These are phyloP conservation scores for Scleropages formosus DNA, from an alignment of 2,797 vertebrate genomes.

Conservation along the genomic window DNA sequence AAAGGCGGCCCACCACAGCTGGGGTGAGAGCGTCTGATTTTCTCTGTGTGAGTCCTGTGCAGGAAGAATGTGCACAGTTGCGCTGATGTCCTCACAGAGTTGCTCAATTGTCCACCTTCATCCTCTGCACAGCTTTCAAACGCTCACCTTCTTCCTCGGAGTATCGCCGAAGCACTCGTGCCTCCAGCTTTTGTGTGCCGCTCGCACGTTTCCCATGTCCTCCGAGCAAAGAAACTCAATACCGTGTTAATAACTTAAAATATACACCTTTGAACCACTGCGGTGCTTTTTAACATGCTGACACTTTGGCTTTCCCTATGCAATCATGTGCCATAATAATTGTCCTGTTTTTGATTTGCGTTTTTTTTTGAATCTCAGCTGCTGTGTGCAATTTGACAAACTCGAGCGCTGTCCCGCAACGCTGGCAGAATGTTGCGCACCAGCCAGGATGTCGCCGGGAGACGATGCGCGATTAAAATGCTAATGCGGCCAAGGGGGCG, in stretches of 20 bases:
- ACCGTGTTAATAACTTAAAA: slow-evolving; percentile 7
- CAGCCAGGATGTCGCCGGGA: not conserved
- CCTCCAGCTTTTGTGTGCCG: not conserved
- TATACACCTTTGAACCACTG: not conserved
- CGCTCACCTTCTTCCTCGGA: slow-evolving; percentile 9
- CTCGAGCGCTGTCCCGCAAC: not conserved
- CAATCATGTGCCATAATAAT: not conserved
- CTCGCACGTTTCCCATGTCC: not conserved
- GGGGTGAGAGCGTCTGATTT: slow-evolving; percentile 11
- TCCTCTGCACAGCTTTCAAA: slow-evolving; percentile 4
- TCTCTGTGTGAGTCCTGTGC: slow-evolving; percentile 18
- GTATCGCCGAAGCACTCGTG: not conserved
- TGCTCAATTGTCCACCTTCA: slow-evolving; percentile 10
- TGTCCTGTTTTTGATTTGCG: not conserved
- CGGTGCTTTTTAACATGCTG: not conserved
- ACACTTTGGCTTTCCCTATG: not conserved
- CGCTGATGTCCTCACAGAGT: not conserved
- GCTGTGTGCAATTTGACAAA: not conserved
- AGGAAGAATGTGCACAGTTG: not conserved
- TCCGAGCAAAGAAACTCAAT: not conserved
- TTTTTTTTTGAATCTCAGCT: not conserved
- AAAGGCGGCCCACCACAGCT: not conserved
- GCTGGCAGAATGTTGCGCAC: not conserved
- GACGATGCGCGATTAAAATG: slow-evolving; percentile 57
- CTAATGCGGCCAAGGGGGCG: slow-evolving; percentile 48